Evolutionary conservation across 2,797 vertebrate species (phyloP).

Genomic region (Lycodopsis pacificus): DNA sequence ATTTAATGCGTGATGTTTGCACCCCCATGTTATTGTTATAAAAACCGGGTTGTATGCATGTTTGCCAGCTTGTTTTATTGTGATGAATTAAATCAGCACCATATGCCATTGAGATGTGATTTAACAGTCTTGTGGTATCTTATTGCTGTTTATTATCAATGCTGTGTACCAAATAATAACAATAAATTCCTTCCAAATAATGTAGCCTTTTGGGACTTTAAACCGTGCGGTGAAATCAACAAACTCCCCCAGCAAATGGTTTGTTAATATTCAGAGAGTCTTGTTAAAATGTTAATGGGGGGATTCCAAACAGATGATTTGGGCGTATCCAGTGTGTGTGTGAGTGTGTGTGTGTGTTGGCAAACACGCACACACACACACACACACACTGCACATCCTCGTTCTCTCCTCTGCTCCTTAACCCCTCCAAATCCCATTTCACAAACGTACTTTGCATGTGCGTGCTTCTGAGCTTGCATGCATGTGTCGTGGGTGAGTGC

Average conservation of each 20-base stretch:
- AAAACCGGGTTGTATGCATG: conserved; percentile 71
- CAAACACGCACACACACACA: conserved; percentile 39
- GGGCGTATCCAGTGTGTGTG: conserved; percentile 50
- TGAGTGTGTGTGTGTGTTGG: conserved; percentile 14
- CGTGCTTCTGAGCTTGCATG: conserved; percentile 13
- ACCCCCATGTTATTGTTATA: conserved; percentile 67
- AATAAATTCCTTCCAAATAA: conserved; percentile 84
- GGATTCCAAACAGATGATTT: conserved; percentile 80
- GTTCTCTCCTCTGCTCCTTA: conserved; percentile 35
- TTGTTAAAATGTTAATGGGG: conserved; percentile 80
- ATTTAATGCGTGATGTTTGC: conserved; percentile 72
- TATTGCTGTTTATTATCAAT: conserved; percentile 78
- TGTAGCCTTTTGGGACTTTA: conserved; percentile 71
- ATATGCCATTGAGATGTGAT: conserved; percentile 77
- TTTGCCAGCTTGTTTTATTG: conserved; percentile 73
- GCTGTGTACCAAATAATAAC: conserved; percentile 77
- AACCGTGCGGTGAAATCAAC: conserved; percentile 66
- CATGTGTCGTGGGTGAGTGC: conserved; percentile 13
- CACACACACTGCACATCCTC: conserved; percentile 40
- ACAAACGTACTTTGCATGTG: conserved; percentile 31
- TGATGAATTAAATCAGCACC: conserved; percentile 80
- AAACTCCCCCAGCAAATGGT: conserved; percentile 67
- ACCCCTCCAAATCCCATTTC: conserved; percentile 37
- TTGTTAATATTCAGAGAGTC: conserved; percentile 78
- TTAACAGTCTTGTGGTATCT: conserved; percentile 73